A percentile compares a stretch with the other conserved stretches of the same genome.
Conservation (phyloP, 2,113 vertebrate genomes). For the Coreoperca whiteheadi region DNA sequence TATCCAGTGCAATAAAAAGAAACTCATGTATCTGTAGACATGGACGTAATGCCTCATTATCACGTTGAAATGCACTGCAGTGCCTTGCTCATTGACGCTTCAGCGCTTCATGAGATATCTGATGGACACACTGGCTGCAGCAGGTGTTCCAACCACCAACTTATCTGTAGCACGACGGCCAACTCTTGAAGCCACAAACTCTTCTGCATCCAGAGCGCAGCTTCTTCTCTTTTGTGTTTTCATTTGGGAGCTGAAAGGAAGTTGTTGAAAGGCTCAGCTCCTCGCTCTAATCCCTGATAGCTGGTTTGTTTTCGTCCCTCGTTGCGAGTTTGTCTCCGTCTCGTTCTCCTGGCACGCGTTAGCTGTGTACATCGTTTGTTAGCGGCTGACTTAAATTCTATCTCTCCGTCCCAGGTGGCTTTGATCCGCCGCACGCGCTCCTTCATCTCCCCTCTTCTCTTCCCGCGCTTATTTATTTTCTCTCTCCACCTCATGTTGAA, state of each 20-base stretch:
- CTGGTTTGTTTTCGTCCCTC: slow-evolving; percentile 67
- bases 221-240: slow-evolving; percentile 56
- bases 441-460: slow-evolving; percentile 52
- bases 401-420: slow-evolving; percentile 77
- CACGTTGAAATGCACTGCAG: neutral
- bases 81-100: neutral
- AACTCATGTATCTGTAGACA: neutral
- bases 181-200: slow-evolving; percentile 25
- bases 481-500: slow-evolving; percentile 49
- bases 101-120: neutral
- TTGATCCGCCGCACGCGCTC: slow-evolving; percentile 69
- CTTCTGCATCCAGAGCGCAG: slow-evolving; percentile 13
- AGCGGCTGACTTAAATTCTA: slow-evolving; percentile 81
- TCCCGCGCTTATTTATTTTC: slow-evolving; percentile 43
- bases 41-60: neutral
- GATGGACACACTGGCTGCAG: slow-evolving; percentile 1
- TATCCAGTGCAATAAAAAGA: neutral
- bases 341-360: slow-evolving; percentile 59
- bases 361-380: slow-evolving; percentile 81
- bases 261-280: slow-evolving; percentile 63
- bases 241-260: slow-evolving; percentile 57
- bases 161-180: slow-evolving; percentile 25
- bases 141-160: slow-evolving; percentile 8
- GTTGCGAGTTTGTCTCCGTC: slow-evolving; percentile 66
- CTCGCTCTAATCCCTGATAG: slow-evolving; percentile 76